A percentile compares a stretch with the other conserved stretches of the same genome.
Conservation (phyloP, 2,888 invertebrate genomes). For the Ophioninae sp. region DNA sequence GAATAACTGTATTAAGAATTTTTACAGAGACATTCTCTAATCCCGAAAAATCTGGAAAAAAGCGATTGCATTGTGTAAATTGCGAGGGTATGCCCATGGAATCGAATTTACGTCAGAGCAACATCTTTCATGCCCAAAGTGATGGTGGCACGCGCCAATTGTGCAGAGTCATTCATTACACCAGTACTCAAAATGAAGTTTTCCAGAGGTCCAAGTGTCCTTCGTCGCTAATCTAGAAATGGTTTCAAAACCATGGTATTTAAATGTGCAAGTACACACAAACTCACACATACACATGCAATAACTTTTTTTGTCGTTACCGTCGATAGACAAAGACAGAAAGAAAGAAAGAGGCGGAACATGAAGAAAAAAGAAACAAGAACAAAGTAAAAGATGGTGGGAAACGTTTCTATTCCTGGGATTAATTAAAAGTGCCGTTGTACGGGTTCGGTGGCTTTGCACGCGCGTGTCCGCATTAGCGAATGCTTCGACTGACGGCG, state of each 20-base stretch:
- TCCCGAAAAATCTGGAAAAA: not conserved
- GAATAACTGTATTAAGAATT: not conserved
- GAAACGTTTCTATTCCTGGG: slow-evolving; percentile 63
- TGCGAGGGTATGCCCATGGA: not conserved
- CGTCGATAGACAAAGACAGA: slow-evolving; percentile 21
- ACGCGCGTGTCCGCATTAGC: slow-evolving; percentile 52
- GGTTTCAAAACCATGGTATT: not conserved
- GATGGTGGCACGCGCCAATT: slow-evolving; percentile 7
- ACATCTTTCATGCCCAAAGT: not conserved
- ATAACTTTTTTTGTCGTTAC: not conserved
- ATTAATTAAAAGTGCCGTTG: slow-evolving; percentile 65
- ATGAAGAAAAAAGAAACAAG: slow-evolving; percentile 39
- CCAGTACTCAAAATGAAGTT: no score
- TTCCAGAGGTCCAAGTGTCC: no score
- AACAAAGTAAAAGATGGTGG: slow-evolving; percentile 51
- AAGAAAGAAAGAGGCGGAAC: slow-evolving; percentile 21
- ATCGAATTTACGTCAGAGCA: not conserved
- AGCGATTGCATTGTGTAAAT: not conserved
- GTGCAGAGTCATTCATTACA: slow-evolving; percentile 7
- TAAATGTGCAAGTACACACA: not conserved
- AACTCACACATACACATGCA: not conserved
- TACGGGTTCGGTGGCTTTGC: slow-evolving; percentile 61
- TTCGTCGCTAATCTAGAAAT: not conserved
- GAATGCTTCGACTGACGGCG: slow-evolving; percentile 47
- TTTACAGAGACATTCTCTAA: not conserved